phyloP scores from a whole-genome alignment of 1,140 invertebrate species.

The Globodera ellingtonae region DNA sequence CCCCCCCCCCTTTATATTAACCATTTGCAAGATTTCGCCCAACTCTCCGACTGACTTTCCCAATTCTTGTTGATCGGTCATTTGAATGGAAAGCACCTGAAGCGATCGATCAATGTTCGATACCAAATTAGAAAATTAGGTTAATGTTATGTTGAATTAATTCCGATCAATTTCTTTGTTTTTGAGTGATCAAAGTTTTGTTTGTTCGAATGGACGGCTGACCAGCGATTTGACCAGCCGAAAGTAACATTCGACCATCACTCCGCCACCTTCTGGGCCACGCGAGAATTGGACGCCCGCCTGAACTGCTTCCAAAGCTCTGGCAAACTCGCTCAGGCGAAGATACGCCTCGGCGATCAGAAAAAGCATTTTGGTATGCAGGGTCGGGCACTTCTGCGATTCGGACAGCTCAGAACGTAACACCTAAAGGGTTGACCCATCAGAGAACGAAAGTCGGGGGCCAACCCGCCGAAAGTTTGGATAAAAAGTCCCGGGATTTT shows the following conservation, averaged over 20 bases:
- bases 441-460: neutral
- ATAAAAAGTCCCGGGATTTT: neutral
- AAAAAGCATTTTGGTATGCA: slow-evolving; percentile 49
- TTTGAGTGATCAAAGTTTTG: no score
- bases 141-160: neutral
- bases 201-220: neutral
- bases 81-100: slow-evolving; percentile 52
- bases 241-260: slow-evolving; percentile 51
- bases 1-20: neutral
- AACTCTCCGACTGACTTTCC: slow-evolving; percentile 46
- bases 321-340: slow-evolving; percentile 34
- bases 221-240: slow-evolving; percentile 49
- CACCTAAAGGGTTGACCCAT: neutral
- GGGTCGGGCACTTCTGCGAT: slow-evolving; percentile 32
- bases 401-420: slow-evolving; percentile 35
- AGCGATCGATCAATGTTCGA: neutral
- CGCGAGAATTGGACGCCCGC: slow-evolving; percentile 43
- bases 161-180: no score
- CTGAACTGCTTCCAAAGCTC: slow-evolving; percentile 48
- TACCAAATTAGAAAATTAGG: neutral
- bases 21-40: slow-evolving; percentile 44
- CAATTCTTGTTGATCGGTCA: slow-evolving; percentile 47
- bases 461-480: no score
- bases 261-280: slow-evolving; percentile 25
- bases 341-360: slow-evolving; percentile 46